Conservation (phyloP, 2,797 vertebrate species). For the Acanthis flammea region DNA sequence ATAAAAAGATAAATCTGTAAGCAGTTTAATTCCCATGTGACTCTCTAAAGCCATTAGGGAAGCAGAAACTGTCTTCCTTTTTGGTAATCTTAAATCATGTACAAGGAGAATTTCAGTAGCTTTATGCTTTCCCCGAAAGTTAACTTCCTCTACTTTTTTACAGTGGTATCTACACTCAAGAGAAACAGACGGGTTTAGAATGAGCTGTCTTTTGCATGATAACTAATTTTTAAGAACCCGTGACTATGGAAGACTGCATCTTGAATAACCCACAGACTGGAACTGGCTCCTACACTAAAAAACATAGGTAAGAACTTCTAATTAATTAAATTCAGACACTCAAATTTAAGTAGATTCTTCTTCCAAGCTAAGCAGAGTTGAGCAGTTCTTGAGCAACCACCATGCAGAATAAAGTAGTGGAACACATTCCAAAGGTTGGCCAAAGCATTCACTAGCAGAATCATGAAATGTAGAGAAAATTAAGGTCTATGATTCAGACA, state of each 20-base stretch:
- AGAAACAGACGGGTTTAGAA: neutral
- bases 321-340: neutral
- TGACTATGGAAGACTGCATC: neutral
- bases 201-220: neutral
- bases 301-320: rapidly evolving
- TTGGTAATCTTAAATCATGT: neutral
- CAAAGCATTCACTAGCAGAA: neutral
- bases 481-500: neutral
- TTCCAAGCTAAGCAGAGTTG: neutral
- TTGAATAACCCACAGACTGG: neutral
- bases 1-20: neutral
- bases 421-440: neutral
- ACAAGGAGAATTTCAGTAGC: neutral
- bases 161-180: neutral
- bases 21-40: neutral
- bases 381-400: neutral
- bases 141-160: neutral
- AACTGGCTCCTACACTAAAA: neutral
- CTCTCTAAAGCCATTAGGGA: neutral
- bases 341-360: neutral
- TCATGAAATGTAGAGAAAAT: neutral
- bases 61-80: neutral
- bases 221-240: neutral
- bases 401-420: neutral
- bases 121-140: neutral